phyloP scores from a whole-genome alignment of 2,888 invertebrate genomes.

The Melitaea athalia region DNA sequence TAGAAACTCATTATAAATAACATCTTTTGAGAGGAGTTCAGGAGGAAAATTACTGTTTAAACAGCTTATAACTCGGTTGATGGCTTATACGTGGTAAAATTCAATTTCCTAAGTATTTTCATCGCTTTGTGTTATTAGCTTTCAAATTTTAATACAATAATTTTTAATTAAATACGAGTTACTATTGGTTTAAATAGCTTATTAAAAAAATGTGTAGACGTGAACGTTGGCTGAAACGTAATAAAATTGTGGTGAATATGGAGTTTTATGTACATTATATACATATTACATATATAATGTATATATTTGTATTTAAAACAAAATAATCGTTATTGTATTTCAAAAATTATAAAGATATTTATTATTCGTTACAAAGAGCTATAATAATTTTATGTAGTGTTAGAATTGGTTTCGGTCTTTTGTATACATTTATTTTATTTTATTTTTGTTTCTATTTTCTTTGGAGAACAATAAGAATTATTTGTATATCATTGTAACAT shows the following conservation, averaged over 20 bases:
- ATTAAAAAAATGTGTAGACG: neutral
- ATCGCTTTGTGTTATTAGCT: constrained; percentile 15
- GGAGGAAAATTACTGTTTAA: constrained; percentile 25
- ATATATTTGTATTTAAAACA: too few relatives aligned
- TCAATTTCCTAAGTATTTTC: constrained; percentile 9
- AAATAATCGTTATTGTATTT: too few relatives aligned
- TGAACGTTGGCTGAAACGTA: neutral
- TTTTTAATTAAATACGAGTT: neutral
- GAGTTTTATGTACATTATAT: too few relatives aligned
- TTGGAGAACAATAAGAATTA: too few relatives aligned
- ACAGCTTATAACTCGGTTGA: constrained; percentile 28
- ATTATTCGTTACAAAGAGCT: too few relatives aligned
- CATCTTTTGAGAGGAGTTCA: constrained; percentile 26
- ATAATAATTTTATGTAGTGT: too few relatives aligned
- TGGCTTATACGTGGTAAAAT: constrained; percentile 23
- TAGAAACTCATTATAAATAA: constrained; percentile 25
- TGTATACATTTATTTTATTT: too few relatives aligned
- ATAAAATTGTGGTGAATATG: neutral
- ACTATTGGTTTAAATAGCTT: neutral
- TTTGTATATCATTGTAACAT: too few relatives aligned
- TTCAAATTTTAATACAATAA: constrained; percentile 2
- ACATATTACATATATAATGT: too few relatives aligned
- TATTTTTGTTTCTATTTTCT: too few relatives aligned
- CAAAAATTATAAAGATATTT: too few relatives aligned
- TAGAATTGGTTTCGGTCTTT: too few relatives aligned